Percentiles rank a stretch among this genome's conserved stretches.
Evolutionary conservation across 2,797 vertebrate genomes (phyloP).

Genomic region (Heteromormyrus szaboi): DNA sequence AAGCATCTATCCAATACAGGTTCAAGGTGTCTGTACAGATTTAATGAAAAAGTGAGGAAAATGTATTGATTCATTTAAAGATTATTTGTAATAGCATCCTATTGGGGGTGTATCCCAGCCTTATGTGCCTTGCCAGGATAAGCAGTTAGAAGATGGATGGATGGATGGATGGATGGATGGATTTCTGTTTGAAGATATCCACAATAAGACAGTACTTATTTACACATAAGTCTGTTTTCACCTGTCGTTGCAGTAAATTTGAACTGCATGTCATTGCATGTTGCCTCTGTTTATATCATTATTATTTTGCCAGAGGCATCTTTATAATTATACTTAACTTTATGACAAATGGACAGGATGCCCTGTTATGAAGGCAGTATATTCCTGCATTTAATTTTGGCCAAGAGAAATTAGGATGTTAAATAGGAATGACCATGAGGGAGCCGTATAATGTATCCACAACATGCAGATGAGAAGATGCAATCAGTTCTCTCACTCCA

Average conservation of each 20-base stretch:
- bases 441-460: not conserved
- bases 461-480: conserved; percentile 1
- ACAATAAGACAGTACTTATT: not conserved
- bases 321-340: not conserved
- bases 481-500: not conserved
- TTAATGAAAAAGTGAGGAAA: not conserved
- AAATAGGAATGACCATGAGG: conserved; percentile 31
- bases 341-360: not conserved
- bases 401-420: conserved; percentile 34
- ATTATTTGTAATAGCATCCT: not conserved
- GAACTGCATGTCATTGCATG: not conserved
- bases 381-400: not conserved
- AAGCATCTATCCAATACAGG: not conserved
- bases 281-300: not conserved
- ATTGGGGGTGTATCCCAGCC: not conserved
- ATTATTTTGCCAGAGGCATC: not conserved
- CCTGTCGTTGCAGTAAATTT: not conserved
- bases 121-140: not conserved
- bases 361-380: not conserved
- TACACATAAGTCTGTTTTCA: not conserved
- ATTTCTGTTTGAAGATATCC: not conserved
- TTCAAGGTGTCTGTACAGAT: not conserved
- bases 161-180: not conserved
- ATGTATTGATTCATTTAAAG: not conserved
- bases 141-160: not conserved